These are phyloP conservation scores for Esperia sulphurella DNA, from an alignment of 2,888 invertebrate genomes.

Conservation along the genomic window DNA sequence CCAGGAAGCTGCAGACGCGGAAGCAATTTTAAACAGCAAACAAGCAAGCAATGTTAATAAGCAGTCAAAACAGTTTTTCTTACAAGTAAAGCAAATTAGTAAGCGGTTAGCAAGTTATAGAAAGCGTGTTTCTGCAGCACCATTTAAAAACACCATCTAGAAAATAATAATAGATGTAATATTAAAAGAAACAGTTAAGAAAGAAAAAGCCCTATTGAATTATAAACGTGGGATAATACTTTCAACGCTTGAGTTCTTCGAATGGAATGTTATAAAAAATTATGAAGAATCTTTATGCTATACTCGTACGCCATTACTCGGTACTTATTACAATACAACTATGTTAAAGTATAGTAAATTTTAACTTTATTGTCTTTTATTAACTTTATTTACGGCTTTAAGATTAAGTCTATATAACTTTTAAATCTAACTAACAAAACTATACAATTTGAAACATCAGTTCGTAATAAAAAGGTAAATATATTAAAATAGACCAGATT, in stretches of 20 bases:
- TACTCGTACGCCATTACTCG: background rate
- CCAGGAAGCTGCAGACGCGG: too few relatives aligned
- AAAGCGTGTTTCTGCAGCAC: background rate
- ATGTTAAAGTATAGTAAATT: background rate
- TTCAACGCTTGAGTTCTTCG: conserved; percentile 9
- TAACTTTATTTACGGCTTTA: too few relatives aligned
- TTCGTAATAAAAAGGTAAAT: too few relatives aligned
- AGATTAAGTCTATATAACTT: too few relatives aligned
- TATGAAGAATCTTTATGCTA: background rate
- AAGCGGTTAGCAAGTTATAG: background rate
- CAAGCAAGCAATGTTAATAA: background rate
- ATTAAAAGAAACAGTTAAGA: background rate
- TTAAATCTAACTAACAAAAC: too few relatives aligned
- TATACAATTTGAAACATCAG: too few relatives aligned
- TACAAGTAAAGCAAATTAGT: background rate
- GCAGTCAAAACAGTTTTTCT: background rate
- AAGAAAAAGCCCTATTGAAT: conserved; percentile 10
- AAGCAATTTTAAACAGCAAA: too few relatives aligned
- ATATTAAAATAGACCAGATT: too few relatives aligned
- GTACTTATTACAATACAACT: background rate
- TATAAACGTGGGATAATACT: conserved; percentile 12
- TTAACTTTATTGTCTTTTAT: too few relatives aligned
- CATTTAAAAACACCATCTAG: background rate
- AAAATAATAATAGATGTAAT: background rate
- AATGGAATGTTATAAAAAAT: conserved; percentile 7